Conservation (phyloP, 35 echinoderm and acorn worm genomes). For the Ptychodera flava region DNA sequence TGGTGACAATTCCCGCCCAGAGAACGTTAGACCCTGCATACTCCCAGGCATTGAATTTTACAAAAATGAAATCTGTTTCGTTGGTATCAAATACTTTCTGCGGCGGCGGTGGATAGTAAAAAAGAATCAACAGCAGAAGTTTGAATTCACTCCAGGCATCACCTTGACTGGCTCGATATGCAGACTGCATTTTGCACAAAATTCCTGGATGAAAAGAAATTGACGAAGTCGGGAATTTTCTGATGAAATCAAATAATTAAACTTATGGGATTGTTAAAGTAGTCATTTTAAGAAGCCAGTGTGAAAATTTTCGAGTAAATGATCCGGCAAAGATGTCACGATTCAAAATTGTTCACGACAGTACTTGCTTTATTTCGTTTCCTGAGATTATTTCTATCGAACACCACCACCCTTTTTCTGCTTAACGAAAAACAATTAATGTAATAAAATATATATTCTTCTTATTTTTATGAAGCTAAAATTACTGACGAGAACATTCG, state of each 20-base stretch:
- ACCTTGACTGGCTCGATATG: background rate
- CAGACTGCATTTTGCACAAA: background rate
- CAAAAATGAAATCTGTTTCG: background rate
- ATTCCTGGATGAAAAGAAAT: background rate
- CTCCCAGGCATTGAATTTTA: background rate
- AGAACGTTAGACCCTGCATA: background rate
- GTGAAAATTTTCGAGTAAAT: too few relatives aligned
- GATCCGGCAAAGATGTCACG: background rate
- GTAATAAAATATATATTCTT: background rate
- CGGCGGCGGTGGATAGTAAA: background rate
- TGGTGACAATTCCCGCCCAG: background rate
- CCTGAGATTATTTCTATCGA: background rate
- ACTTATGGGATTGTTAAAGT: background rate
- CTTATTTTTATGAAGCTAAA: background rate
- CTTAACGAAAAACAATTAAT: background rate
- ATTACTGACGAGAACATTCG: background rate
- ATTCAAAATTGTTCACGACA: too few relatives aligned
- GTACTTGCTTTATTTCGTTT: background rate
- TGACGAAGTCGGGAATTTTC: too few relatives aligned
- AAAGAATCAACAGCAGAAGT: background rate
- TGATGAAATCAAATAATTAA: too few relatives aligned
- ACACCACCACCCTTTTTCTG: background rate
- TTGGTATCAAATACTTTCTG: background rate
- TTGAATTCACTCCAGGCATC: background rate
- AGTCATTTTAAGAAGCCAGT: background rate